Evolutionary conservation across 2,888 invertebrate genomes (phyloP), one percentile per base, ranked within the genome.

Genomic region (Chloroclysta siterata): DNA sequence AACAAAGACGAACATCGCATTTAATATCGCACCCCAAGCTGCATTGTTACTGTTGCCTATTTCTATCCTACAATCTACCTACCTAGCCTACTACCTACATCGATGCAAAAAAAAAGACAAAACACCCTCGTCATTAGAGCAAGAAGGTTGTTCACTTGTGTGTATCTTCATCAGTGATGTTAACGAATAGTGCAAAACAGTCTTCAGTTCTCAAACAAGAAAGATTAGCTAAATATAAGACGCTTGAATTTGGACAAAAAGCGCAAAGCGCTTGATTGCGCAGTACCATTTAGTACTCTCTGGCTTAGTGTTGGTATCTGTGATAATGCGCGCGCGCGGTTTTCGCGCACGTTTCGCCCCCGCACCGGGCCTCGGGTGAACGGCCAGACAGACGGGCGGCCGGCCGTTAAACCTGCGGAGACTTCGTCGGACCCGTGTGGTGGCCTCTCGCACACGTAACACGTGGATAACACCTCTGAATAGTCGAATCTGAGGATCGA

Each of bases 391-490:
- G 87, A 80, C 87, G 84, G 87, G 82, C 87, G 88, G 87, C 83
- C 89, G 90, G 92, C 90, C 93, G 90, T 90, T 92, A 91, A 90
- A 91, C 92, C 87, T 91, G 88, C 85, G 79, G 86, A 83, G 62
- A 62, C 66, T 83, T 79, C 81, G 84, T 42, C 58, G 81, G 87
- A 84, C 82, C 80, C 83, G 85, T 79, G 85, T 80, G 79, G 82
- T 81, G 87, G 85, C 86, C 86, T 83, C 87, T 78, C 78, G 77
- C 22, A 52, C 48, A 50, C 67, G 60, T 56, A 53, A 54, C 65
- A 59, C 69, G 66, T 66, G 64, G 70, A 64, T 74, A 73, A 72
- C 78, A 75, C 74, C 77, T 72, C 72, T 72, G 76, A 71, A 66
- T 65, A 61, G 61, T 62, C 63, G 60, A 53, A 61, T 58, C 42